Conservation (phyloP, 2,797 vertebrate species). For the Bradypodion ventrale region DNA sequence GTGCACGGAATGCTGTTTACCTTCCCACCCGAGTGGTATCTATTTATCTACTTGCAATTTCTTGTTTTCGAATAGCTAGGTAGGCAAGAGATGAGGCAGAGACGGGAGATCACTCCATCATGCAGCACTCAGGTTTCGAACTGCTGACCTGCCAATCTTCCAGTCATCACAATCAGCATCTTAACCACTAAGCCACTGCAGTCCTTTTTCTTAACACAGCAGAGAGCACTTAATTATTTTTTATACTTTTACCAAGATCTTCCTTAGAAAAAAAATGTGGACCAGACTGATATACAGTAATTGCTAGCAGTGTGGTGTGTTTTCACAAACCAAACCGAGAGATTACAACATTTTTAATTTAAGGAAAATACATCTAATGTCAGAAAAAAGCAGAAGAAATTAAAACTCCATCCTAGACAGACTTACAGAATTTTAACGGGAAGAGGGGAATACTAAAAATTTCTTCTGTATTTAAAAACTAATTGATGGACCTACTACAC, state of each 20-base stretch:
- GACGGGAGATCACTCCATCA: no score
- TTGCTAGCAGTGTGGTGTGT: background rate
- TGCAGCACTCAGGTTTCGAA: no score
- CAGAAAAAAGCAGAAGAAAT: background rate
- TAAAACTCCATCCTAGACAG: conserved; percentile 36
- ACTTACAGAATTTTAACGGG: background rate
- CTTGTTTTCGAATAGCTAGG: no score
- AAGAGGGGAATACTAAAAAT: conserved; percentile 40
- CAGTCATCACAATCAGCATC: no score
- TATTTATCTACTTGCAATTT: no score
- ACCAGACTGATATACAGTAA: background rate
- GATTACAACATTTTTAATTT: conserved; percentile 29
- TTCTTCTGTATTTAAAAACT: conserved; percentile 59
- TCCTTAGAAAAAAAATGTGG: background rate
- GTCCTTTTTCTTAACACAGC: background rate
- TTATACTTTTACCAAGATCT: background rate
- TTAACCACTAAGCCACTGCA: no score
- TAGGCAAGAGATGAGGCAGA: no score
- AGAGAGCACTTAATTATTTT: background rate
- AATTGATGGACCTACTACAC: conserved; percentile 65
- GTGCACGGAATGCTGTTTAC: no score
- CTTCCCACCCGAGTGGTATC: no score
- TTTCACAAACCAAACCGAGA: background rate
- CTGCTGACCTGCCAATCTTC: no score
- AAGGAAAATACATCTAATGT: conserved; percentile 12